Conservation (phyloP, 2,113 vertebrate species). For the Chascanopsetta lugubris region DNA sequence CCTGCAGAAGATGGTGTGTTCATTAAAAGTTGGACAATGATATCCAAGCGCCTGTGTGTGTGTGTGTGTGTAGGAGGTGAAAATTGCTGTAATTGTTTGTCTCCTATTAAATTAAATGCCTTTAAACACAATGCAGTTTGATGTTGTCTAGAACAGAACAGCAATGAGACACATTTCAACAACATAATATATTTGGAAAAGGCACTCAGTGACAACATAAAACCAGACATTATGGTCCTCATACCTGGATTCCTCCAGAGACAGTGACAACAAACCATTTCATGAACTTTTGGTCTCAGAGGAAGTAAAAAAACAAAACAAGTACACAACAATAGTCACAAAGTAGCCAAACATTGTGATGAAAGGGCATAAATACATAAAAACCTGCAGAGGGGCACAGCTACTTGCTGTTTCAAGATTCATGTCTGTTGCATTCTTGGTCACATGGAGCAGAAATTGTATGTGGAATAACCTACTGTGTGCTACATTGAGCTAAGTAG, state of each 20-base stretch:
- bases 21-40: slow-evolving; percentile 3
- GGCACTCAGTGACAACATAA: slow-evolving; percentile 54
- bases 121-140: slow-evolving; percentile 23
- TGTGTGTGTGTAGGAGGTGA: background rate
- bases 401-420: background rate
- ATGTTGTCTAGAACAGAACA: slow-evolving; percentile 1
- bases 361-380: slow-evolving; percentile 33
- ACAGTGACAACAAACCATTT: slow-evolving; percentile 56
- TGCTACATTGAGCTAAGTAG: background rate
- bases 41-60: background rate
- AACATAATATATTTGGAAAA: slow-evolving; percentile 65
- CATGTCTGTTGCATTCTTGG: background rate
- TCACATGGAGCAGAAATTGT: slow-evolving; percentile 1
- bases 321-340: slow-evolving; percentile 53
- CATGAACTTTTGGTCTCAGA: slow-evolving; percentile 72
- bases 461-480: slow-evolving; percentile 13
- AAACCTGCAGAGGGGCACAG: slow-evolving; percentile 33
- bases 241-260: slow-evolving; percentile 46
- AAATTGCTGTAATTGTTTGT: slow-evolving; percentile 38
- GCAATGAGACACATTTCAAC: slow-evolving; percentile 24
- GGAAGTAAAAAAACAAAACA: slow-evolving; percentile 38
- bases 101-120: slow-evolving; percentile 56
- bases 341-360: slow-evolving; percentile 22
- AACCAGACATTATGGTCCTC: slow-evolving; percentile 37
- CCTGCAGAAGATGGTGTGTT: slow-evolving; percentile 13